These are phyloP conservation scores for Callipepla californica DNA, from an alignment of 2,113 vertebrate genomes.

Conservation along the genomic window DNA sequence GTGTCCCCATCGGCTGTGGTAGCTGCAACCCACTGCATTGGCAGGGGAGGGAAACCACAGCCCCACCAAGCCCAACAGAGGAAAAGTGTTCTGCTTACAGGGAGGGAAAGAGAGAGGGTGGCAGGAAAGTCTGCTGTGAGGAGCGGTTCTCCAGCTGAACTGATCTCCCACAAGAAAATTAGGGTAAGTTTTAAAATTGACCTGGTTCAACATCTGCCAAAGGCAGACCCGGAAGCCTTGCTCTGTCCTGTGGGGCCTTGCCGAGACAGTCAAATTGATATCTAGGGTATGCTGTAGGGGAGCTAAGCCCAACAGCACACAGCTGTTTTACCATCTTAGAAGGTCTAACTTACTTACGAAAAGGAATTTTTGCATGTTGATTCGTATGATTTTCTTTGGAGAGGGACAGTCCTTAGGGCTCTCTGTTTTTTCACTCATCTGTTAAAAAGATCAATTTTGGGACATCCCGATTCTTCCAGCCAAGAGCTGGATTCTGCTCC, in stretches of 20 bases:
- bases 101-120: background rate
- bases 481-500: conserved; percentile 69
- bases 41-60: background rate
- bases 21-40: background rate
- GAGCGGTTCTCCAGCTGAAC: background rate
- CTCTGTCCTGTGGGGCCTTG: background rate
- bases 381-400: conserved; percentile 61
- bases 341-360: background rate
- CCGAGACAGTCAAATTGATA: background rate
- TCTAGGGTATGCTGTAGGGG: background rate
- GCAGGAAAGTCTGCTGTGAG: background rate
- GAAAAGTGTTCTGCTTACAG: accelerated
- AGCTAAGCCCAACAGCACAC: conserved; percentile 22
- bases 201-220: background rate
- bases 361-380: conserved; percentile 63
- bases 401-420: conserved; percentile 44
- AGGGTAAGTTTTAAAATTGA: accelerated
- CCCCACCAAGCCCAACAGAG: background rate
- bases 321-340: conserved; percentile 24
- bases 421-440: conserved; percentile 65
- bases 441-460: conserved; percentile 62
- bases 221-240: background rate
- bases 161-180: background rate
- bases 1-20: background rate
- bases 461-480: conserved; percentile 53